These are phyloP conservation scores for Manis javanica DNA, from an alignment of 2,797 vertebrate genomes.

Conservation along the genomic window DNA sequence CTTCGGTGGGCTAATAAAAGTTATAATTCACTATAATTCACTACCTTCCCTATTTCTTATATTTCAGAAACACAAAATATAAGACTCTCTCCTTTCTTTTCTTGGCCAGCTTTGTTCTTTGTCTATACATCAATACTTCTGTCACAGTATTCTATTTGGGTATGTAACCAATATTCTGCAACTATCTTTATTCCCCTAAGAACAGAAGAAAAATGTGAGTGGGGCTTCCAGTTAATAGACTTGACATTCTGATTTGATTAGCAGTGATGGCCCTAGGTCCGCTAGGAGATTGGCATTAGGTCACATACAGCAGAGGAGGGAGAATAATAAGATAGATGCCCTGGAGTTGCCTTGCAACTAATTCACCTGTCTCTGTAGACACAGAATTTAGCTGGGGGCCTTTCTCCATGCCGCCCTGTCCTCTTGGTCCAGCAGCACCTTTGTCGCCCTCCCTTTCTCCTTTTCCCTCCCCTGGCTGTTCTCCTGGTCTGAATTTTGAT, in stretches of 20 bases:
- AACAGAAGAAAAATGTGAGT: neutral
- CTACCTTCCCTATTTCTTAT: neutral
- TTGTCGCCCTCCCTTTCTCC: neutral
- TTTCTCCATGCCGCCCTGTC: neutral
- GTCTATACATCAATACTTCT: neutral
- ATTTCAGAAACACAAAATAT: neutral
- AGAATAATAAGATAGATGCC: neutral
- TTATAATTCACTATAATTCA: neutral
- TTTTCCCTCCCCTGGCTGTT: neutral
- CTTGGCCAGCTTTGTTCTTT: neutral
- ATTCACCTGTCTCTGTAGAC: neutral
- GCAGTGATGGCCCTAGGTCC: neutral
- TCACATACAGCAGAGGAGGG: neutral
- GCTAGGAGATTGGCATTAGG: neutral
- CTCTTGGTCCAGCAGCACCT: neutral
- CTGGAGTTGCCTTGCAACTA: neutral
- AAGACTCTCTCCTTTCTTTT: neutral
- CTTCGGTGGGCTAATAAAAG: neutral
- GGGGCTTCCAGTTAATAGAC: neutral
- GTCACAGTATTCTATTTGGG: neutral
- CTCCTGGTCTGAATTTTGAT: neutral
- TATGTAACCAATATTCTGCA: neutral
- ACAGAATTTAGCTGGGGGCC: neutral
- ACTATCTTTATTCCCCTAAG: neutral
- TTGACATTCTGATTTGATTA: conserved; percentile 21